These are phyloP conservation scores for Epizoanthus rinbou DNA, from an alignment of 92 coral and sea anemone genomes.

Conservation along the genomic window DNA sequence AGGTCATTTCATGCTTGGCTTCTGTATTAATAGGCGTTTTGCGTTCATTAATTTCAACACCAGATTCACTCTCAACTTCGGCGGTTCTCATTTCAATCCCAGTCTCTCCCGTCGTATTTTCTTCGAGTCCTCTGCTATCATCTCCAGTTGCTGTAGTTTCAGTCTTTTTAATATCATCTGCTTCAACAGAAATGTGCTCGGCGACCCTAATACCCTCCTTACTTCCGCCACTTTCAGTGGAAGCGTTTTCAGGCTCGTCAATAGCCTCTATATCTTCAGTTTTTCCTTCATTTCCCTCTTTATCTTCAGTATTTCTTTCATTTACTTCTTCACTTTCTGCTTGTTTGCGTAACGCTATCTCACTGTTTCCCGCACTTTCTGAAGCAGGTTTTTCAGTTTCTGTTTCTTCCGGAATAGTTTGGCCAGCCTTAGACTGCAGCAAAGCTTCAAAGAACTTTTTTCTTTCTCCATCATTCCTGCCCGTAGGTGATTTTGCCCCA, in stretches of 20 bases:
- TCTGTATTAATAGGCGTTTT: background rate
- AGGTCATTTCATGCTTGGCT: background rate
- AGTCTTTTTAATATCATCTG: background rate
- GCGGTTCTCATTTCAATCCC: background rate
- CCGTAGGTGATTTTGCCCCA: constrained; percentile 40
- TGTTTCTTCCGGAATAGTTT: constrained; percentile 69
- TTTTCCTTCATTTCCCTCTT: background rate
- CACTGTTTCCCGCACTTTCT: background rate
- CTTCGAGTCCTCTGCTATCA: background rate
- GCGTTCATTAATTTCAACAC: background rate
- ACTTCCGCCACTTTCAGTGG: background rate
- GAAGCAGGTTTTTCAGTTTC: constrained; percentile 47
- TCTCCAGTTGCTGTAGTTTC: background rate
- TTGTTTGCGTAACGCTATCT: background rate
- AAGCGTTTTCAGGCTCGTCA: background rate
- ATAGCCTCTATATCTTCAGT: background rate
- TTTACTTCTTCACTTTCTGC: background rate
- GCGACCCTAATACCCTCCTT: background rate
- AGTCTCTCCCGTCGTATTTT: background rate
- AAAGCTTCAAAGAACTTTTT: constrained; percentile 89
- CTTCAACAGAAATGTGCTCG: too few species aligned
- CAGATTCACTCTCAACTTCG: background rate
- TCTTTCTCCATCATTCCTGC: constrained; percentile 65
- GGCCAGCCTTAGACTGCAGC: constrained; percentile 67
- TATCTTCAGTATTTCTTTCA: background rate